phyloP scores from a whole-genome alignment of 2,797 vertebrate species.

The Mus minutoides region DNA sequence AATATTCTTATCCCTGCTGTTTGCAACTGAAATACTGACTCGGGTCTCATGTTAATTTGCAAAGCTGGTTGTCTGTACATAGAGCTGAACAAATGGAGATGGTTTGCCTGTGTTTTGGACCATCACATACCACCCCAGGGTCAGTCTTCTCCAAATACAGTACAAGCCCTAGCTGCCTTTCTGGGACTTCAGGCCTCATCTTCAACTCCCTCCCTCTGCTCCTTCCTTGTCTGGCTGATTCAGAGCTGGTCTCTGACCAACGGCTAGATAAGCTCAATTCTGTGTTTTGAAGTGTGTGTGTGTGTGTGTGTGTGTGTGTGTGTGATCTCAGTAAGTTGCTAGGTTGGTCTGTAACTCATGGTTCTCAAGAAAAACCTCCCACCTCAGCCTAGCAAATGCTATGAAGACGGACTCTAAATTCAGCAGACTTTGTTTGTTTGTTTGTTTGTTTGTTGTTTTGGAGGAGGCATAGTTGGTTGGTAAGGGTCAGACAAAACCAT shows the following conservation, averaged over 20 bases:
- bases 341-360: neutral
- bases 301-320: neutral
- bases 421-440: neutral
- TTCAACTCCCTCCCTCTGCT: neutral
- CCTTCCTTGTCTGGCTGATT: neutral
- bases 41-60: neutral
- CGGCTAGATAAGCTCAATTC: neutral
- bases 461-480: neutral
- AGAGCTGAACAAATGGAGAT: neutral
- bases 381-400: neutral
- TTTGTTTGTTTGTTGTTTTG: neutral
- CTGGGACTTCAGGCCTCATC: neutral
- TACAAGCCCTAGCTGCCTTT: neutral
- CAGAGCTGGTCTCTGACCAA: neutral
- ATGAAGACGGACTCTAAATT: neutral
- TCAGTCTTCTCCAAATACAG: neutral
- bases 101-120: neutral
- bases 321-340: neutral
- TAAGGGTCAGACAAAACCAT: neutral
- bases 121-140: neutral
- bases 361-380: neutral
- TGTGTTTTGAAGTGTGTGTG: neutral
- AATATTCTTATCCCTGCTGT: neutral
- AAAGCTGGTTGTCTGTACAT: neutral
- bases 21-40: neutral